Evolutionary conservation across 2,888 invertebrate species (phyloP), one percentile per base, ranked within the genome.

Genomic region (Cremastinae sp.): DNA sequence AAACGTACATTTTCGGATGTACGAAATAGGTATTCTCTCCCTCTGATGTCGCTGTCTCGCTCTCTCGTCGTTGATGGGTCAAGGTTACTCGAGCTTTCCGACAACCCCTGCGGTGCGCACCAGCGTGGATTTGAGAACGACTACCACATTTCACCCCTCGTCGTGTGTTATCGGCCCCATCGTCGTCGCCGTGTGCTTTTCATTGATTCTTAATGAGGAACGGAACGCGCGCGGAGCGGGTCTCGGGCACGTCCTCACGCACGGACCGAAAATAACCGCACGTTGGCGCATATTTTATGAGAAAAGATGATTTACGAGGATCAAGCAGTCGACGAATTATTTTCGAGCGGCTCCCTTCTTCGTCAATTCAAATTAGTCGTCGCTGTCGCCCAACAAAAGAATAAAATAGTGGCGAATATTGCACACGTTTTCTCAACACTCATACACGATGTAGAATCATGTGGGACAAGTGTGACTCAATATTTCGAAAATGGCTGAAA

Each of bases 171-270:
- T 62, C 53, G 58, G 34, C 28, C 45, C 38, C 36, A 53, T 58
- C 51, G 22, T 34, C 59, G 34, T 47, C 20, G 47, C 43, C 47
- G 56, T 54, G 71, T 62, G 56, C 20, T 54, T 75, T 62, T 62
- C 71, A 71, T 71, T 71, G 71, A 75, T 71, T 75, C 71, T 71
- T 75, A 72, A 75, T 71, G 62, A 71, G 49, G 22, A 43, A 49
- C 38, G 43, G 51, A 59, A 61, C 51, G 16, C 2, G 12, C 20
- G 20, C n/a, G 41, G 43, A 34, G 41, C 20, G 7, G 20, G 2
- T 36, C 28, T 5, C 28, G 28, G 43, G 14, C 9, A 43, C 14
- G 43, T 10, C 8, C 43, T 43, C 43, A 12, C 43, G 43, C 43
- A 43, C 43, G 2, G 43, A 43, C 9, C 14, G 43, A 43, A 43